phyloP scores from a whole-genome alignment of 2,113 vertebrate species.

The Cyanocitta stelleri region DNA sequence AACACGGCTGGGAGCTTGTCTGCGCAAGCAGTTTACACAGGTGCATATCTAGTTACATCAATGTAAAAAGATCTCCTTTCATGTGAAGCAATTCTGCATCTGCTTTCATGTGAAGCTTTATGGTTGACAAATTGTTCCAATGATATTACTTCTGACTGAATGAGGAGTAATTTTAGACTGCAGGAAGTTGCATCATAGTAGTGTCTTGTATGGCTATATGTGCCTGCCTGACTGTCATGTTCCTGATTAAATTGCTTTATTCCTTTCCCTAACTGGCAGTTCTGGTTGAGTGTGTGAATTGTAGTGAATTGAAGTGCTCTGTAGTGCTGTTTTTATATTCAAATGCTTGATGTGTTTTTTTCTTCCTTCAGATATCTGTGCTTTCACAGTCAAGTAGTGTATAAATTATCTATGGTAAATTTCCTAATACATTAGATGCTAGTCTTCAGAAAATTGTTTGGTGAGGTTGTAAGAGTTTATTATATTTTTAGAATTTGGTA shows the following conservation, averaged over 20 bases:
- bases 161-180: neutral
- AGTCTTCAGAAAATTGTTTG: neutral
- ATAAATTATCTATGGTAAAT: neutral
- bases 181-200: neutral
- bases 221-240: neutral
- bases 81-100: constrained; percentile 38
- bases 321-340: neutral
- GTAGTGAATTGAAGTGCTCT: neutral
- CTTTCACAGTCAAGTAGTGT: neutral
- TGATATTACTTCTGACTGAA: neutral
- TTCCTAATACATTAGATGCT: neutral
- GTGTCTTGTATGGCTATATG: neutral
- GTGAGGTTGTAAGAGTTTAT: neutral
- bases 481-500: neutral
- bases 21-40: constrained; percentile 64
- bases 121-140: constrained; percentile 45
- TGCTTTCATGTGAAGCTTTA: constrained; percentile 20
- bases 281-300: neutral
- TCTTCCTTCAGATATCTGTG: neutral
- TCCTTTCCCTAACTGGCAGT: neutral
- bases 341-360: neutral
- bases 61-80: constrained; percentile 49
- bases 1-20: constrained; percentile 42
- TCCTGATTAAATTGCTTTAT: neutral
- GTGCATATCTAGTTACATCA: constrained; percentile 56